A percentile compares a stretch with the other conserved stretches of the same genome.
These are phyloP conservation scores for Tamias sibiricus DNA, from an alignment of 2,113 vertebrate genomes.

Conservation along the genomic window DNA sequence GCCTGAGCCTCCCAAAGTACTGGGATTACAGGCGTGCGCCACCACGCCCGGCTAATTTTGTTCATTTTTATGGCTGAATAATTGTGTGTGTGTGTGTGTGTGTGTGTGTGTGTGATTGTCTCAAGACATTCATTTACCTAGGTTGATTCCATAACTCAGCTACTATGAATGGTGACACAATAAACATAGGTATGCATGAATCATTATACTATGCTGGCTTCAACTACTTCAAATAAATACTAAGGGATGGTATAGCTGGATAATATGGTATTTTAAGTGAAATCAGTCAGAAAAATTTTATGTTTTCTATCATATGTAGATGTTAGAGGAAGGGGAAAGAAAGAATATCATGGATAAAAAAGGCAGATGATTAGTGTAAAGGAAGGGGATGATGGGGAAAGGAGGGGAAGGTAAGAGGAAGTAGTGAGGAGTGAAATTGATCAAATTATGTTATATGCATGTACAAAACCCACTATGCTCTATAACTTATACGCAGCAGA, in stretches of 20 bases:
- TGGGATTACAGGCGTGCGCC: too few species aligned
- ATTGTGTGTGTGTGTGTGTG: not conserved
- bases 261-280: not conserved
- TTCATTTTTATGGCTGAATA: not conserved
- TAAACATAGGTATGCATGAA: too few species aligned
- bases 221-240: not conserved
- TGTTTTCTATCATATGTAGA: not conserved
- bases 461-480: not conserved
- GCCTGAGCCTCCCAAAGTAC: too few species aligned
- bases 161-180: not conserved
- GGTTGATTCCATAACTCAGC: not conserved
- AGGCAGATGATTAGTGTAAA: not conserved
- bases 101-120: not conserved
- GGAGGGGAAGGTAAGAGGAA: not conserved
- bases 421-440: not conserved
- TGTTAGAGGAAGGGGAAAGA: not conserved
- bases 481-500: not conserved
- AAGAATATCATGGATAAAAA: not conserved
- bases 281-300: not conserved
- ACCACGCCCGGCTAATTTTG: too few species aligned
- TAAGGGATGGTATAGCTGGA: not conserved
- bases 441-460: not conserved
- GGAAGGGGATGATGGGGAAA: not conserved
- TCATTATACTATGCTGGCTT: not conserved
- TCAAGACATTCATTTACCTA: not conserved